These are phyloP conservation scores for Podargus strigoides DNA, from an alignment of 2,797 vertebrate genomes.

Conservation along the genomic window DNA sequence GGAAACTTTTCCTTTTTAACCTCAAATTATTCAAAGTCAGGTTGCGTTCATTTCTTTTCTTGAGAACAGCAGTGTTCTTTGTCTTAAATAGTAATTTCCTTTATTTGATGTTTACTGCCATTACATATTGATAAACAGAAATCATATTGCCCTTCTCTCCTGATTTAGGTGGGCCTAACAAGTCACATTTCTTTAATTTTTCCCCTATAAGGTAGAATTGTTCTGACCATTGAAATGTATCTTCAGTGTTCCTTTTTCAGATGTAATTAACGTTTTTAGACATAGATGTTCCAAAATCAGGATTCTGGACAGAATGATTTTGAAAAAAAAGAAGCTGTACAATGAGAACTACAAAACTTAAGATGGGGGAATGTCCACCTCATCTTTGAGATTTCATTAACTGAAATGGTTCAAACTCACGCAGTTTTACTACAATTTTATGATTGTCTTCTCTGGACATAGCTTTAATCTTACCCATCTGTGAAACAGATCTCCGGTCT, in stretches of 20 bases:
- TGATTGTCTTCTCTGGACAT: neutral
- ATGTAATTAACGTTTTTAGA: neutral
- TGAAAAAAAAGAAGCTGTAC: neutral
- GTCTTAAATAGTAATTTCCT: neutral
- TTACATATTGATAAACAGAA: neutral
- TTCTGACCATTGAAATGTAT: neutral
- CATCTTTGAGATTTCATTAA: neutral
- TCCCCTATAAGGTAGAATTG: neutral
- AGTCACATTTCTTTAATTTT: neutral
- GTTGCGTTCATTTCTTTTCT: neutral
- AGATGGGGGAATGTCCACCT: neutral
- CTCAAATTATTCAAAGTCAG: neutral
- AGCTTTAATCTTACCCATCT: neutral
- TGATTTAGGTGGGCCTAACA: neutral
- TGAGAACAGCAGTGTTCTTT: neutral
- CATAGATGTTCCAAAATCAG: fast-evolving
- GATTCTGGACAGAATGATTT: neutral
- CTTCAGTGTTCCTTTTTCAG: neutral
- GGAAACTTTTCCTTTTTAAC: neutral
- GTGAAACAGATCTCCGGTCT: neutral
- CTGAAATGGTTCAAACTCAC: neutral
- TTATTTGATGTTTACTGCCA: neutral
- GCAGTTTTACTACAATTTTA: neutral
- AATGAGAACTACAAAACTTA: neutral
- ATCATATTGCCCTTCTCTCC: neutral